Percentiles rank a stretch among this genome's conserved stretches.
Conservation (phyloP, 2,888 invertebrate species). For the Sphecodes monilicornis region DNA sequence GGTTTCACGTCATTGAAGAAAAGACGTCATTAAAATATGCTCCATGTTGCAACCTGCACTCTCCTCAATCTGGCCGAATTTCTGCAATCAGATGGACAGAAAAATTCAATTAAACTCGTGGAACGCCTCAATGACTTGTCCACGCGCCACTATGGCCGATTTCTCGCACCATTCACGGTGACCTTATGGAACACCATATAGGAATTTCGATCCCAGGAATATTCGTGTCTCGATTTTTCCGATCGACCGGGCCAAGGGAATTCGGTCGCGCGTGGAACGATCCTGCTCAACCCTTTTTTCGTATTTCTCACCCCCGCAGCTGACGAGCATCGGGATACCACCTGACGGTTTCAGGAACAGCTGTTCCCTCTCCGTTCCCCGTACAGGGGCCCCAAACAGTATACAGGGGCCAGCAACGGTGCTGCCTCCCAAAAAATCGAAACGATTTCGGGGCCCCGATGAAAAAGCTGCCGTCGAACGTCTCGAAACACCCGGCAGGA, state of each 20-base stretch:
- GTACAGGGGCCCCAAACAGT: not conserved
- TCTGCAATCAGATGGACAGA: not conserved
- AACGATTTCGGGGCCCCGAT: conserved; percentile 57
- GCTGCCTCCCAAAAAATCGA: conserved; percentile 63
- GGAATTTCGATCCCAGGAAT: conserved; percentile 46
- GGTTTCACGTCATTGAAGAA: too few species aligned
- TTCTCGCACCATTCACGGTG: not conserved
- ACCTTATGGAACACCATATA: not conserved
- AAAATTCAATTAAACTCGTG: not conserved
- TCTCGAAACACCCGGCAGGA: conserved; percentile 55
- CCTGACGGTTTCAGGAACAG: conserved; percentile 79
- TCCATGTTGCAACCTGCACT: too few species aligned
- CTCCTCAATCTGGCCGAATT: too few species aligned
- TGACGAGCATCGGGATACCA: conserved; percentile 77
- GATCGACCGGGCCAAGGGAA: conserved; percentile 52
- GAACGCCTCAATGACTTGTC: not conserved
- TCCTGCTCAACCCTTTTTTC: conserved; percentile 74
- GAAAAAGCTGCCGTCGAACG: conserved; percentile 9
- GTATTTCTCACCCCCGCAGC: conserved; percentile 80
- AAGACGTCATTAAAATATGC: too few species aligned
- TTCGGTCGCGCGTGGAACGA: conserved; percentile 40
- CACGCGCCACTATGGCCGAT: not conserved
- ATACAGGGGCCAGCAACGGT: conserved; percentile 26
- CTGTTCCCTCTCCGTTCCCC: conserved; percentile 71
- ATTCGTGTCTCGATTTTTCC: conserved; percentile 57